A percentile compares a stretch with the other conserved stretches of the same genome.
These are phyloP conservation scores for Hippopotamyrus pictus DNA, from an alignment of 2,797 vertebrate species.

Conservation along the genomic window DNA sequence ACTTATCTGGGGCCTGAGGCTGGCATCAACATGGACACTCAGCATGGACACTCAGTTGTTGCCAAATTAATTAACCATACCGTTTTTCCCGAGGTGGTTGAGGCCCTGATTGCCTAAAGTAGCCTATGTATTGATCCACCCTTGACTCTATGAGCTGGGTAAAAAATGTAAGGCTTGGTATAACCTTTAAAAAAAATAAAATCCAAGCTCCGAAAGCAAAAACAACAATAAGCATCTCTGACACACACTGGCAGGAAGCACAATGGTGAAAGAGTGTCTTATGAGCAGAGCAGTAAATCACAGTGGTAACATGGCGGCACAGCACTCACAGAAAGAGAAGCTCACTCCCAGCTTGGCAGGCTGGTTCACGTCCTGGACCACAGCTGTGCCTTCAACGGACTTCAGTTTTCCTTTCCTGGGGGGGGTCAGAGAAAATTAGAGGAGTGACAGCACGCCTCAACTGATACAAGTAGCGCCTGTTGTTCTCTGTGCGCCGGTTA, in stretches of 20 bases:
- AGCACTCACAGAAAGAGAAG: slow-evolving; percentile 77
- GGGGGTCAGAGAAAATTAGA: slow-evolving; percentile 6
- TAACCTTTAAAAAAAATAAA: neutral
- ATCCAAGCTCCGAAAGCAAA: neutral
- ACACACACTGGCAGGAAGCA: neutral
- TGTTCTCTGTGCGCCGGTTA: neutral
- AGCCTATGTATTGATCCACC: neutral
- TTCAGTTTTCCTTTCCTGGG: slow-evolving; percentile 66
- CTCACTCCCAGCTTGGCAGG: slow-evolving; percentile 73
- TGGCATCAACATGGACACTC: neutral
- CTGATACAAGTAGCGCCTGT: neutral
- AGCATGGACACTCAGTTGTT: neutral
- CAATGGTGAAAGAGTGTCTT: neutral
- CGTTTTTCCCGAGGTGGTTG: neutral
- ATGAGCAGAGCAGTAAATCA: neutral
- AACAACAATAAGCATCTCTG: neutral
- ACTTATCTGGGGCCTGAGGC: neutral
- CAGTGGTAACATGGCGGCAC: neutral
- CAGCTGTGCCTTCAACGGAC: slow-evolving; percentile 63
- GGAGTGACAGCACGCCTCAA: neutral
- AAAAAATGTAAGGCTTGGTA: neutral
- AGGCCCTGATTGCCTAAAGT: neutral
- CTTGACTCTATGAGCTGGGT: neutral
- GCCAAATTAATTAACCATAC: neutral
- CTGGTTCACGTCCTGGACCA: slow-evolving; percentile 57